Evolutionary conservation across 2,113 vertebrate genomes (phyloP).

Genomic region (Archilochus colubris): DNA sequence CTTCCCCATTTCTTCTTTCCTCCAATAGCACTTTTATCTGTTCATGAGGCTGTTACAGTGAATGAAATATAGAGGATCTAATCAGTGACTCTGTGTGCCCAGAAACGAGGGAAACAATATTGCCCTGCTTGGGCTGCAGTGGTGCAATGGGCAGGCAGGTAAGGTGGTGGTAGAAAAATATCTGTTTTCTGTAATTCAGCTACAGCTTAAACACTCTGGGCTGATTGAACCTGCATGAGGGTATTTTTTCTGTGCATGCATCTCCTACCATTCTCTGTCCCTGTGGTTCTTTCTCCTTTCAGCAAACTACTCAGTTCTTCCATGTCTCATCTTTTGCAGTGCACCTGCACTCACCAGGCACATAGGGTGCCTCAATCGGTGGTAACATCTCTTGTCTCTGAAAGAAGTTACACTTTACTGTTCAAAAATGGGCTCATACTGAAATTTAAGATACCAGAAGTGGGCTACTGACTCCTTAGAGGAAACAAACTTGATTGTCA

Average conservation of each 20-base stretch:
- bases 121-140: accelerated
- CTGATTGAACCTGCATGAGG: accelerated
- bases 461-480: background rate
- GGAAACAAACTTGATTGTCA: background rate
- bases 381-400: background rate
- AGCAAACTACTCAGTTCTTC: accelerated
- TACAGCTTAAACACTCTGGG: background rate
- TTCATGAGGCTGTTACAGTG: background rate
- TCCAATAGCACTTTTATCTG: background rate
- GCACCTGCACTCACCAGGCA: background rate
- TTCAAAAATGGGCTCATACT: background rate
- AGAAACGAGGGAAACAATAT: accelerated
- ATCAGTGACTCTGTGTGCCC: accelerated
- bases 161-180: background rate
- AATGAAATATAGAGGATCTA: accelerated
- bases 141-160: accelerated
- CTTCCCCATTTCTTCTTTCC: background rate
- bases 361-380: accelerated
- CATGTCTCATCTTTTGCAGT: accelerated
- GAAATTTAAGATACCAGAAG: background rate
- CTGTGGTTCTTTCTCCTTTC: background rate
- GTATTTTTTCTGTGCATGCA: background rate
- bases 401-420: background rate
- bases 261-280: background rate
- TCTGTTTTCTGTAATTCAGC: background rate